phyloP scores from a whole-genome alignment of 2,888 invertebrate species.

The Drosophila fungiperda region DNA sequence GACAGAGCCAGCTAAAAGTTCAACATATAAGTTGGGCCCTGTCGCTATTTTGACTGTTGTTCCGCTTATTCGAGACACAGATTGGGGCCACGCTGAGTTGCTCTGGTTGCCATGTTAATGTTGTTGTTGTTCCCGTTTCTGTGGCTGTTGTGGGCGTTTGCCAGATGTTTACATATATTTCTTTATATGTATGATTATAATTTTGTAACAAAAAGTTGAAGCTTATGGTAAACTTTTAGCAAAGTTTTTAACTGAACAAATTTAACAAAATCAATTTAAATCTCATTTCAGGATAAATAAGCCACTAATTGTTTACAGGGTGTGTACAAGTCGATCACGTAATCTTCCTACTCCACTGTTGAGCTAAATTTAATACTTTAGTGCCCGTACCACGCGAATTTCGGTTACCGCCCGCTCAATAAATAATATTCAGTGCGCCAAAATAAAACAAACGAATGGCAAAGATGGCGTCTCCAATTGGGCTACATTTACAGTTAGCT shows the following conservation, averaged over 20 bases:
- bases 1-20: conserved; percentile 17
- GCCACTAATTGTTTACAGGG: neutral
- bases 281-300: neutral
- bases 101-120: conserved; percentile 43
- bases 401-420: conserved; percentile 19
- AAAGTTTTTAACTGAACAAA: neutral
- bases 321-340: conserved; percentile 7
- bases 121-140: neutral
- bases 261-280: neutral
- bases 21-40: conserved; percentile 35
- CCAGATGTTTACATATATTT: neutral
- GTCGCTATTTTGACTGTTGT: conserved; percentile 46
- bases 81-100: conserved; percentile 50
- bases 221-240: neutral
- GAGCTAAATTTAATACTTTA: conserved; percentile 4
- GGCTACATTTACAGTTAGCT: conserved; percentile 5
- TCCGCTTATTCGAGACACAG: conserved; percentile 22
- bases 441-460: conserved; percentile 9
- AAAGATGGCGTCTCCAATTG: conserved; percentile 31
- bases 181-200: neutral
- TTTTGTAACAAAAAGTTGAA: neutral
- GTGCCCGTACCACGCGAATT: conserved; percentile 35
- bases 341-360: neutral
- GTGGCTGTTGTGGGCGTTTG: conserved; percentile 8
- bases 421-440: neutral